Evolutionary conservation across 23 tunicate species (phyloP).

Genomic region (Trididemnum miniatum): DNA sequence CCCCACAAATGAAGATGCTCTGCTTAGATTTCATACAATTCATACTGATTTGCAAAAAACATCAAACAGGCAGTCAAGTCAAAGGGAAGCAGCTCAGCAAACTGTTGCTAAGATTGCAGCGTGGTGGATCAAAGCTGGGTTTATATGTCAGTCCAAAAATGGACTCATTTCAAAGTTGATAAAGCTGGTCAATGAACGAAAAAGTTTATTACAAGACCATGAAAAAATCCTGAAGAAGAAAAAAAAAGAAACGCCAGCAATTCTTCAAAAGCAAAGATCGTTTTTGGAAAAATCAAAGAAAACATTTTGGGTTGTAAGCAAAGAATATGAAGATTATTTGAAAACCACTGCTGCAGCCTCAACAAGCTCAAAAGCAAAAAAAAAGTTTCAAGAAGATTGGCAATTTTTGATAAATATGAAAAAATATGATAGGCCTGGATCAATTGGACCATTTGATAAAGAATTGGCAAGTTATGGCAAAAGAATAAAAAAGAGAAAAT

Average conservation of each 20-base stretch:
- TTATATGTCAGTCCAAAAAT: neutral
- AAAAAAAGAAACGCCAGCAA: neutral
- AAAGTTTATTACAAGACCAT: neutral
- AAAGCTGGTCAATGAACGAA: neutral
- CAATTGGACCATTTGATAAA: neutral
- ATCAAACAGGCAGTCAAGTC: neutral
- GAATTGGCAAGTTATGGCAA: neutral
- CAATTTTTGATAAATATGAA: neutral
- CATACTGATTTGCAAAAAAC: neutral
- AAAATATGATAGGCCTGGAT: neutral
- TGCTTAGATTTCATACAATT: neutral
- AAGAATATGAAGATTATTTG: neutral
- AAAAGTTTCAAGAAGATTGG: neutral
- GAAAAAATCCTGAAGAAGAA: neutral
- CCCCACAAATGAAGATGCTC: neutral
- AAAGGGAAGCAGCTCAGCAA: neutral
- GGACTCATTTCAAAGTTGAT: neutral
- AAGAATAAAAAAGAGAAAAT: neutral
- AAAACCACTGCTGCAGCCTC: neutral
- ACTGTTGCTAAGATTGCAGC: neutral
- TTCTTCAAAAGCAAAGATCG: neutral
- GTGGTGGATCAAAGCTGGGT: conserved; percentile 9
- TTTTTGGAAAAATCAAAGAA: neutral
- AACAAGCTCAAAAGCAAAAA: neutral
- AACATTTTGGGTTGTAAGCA: neutral